Evolutionary conservation across 2,888 invertebrate genomes (phyloP).

Genomic region (Archaeoteleia sp.): DNA sequence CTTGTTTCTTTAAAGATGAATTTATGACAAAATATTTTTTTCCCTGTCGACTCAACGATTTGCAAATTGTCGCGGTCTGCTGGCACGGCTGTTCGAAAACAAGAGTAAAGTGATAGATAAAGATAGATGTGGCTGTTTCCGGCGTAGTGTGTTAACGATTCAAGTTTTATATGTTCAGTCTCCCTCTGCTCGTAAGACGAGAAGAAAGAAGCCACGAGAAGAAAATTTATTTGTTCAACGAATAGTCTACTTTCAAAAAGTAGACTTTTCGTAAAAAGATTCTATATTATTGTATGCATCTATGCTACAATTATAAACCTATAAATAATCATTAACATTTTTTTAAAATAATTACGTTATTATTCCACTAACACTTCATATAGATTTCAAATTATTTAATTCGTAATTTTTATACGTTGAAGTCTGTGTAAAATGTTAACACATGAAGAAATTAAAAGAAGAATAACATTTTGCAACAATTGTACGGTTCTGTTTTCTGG

Average conservation of each 20-base stretch:
- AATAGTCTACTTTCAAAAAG: not conserved
- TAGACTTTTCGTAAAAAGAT: too few relatives aligned
- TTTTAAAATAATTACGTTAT: too few relatives aligned
- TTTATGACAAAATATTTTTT: not conserved
- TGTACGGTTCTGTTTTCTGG: conserved; percentile 27
- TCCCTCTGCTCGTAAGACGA: conserved; percentile 2
- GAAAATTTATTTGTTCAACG: not conserved
- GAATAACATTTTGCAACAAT: too few relatives aligned
- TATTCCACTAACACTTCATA: too few relatives aligned
- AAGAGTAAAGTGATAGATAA: conserved; percentile 61
- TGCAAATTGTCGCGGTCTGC: conserved; percentile 26
- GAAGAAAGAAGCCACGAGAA: not conserved
- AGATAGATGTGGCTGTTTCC: conserved; percentile 72
- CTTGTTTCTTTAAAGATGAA: not conserved
- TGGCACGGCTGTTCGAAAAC: conserved; percentile 6
- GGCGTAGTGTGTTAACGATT: conserved; percentile 73
- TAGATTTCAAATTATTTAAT: too few relatives aligned
- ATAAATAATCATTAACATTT: too few relatives aligned
- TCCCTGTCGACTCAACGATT: conserved; percentile 3
- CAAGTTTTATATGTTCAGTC: conserved; percentile 63
- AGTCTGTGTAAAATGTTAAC: too few relatives aligned
- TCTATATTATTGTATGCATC: too few relatives aligned
- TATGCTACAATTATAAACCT: too few relatives aligned
- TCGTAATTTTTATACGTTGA: too few relatives aligned
- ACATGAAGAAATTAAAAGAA: too few relatives aligned